Evolutionary conservation across 1,140 invertebrate genomes (phyloP).

Genomic region (Nasonia vitripennis): DNA sequence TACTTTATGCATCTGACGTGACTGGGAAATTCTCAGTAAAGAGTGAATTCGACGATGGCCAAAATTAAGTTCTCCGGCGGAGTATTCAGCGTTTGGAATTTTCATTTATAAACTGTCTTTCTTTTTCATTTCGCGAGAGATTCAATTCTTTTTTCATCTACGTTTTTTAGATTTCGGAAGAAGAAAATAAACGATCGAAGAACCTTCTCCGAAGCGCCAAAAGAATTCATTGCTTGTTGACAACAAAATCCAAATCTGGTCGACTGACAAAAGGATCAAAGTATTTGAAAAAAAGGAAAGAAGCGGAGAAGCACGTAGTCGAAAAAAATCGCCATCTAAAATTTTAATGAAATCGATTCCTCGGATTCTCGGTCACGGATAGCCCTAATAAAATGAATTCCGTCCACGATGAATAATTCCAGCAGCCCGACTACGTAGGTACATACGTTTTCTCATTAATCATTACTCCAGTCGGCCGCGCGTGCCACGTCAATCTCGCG

Average conservation of each 20-base stretch:
- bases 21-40: not conserved
- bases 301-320: not conserved
- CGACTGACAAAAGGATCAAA: no score
- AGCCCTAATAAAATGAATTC: constrained; percentile 37
- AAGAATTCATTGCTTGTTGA: not conserved
- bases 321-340: constrained; percentile 2
- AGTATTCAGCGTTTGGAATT: not conserved
- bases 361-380: not conserved
- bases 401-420: constrained; percentile 35
- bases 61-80: no score
- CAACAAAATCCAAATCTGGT: not conserved
- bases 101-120: not conserved
- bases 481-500: constrained; percentile 9
- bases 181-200: no score
- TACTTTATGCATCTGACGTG: not conserved
- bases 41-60: not conserved
- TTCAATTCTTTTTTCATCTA: no score
- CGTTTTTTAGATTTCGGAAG: no score
- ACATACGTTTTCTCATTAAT: constrained; percentile 34
- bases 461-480: not conserved
- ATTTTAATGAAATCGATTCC: constrained; percentile 20
- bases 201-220: no score
- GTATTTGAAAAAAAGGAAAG: no score
- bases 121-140: not conserved
- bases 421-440: not conserved